Evolutionary conservation across 2,113 vertebrate genomes (phyloP).

Genomic region (Crocuta crocuta): DNA sequence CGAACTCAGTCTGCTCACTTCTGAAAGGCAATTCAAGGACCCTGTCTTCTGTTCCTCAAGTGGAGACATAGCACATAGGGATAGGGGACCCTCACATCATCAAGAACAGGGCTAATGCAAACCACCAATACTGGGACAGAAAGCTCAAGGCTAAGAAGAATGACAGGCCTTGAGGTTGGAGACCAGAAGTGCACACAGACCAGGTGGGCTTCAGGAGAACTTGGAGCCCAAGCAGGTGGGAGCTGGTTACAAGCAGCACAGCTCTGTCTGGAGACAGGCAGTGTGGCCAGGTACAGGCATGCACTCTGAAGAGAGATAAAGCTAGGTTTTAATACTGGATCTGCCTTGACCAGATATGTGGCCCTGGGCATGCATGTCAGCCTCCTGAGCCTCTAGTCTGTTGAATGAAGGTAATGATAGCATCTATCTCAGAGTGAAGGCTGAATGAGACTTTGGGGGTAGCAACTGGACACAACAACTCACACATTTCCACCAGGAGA

Average conservation of each 20-base stretch:
- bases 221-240: accelerated
- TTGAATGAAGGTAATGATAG: accelerated
- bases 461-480: accelerated
- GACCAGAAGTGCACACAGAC: not conserved
- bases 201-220: not conserved
- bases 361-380: not conserved
- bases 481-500: not conserved
- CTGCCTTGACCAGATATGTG: not conserved
- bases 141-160: not conserved
- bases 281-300: accelerated
- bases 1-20: not conserved
- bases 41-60: not conserved
- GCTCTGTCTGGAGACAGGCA: accelerated
- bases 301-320: not conserved
- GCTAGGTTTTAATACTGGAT: not conserved
- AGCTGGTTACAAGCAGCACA: not conserved
- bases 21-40: not conserved
- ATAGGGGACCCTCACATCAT: not conserved
- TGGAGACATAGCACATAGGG: too few species aligned
- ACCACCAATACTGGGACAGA: not conserved
- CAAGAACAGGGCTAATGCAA: accelerated
- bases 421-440: not conserved
- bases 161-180: not conserved
- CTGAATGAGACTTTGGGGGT: not conserved
- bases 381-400: not conserved